These are phyloP conservation scores for Microcebus tavaratra DNA, from an alignment of 2,113 vertebrate species.

Conservation along the genomic window DNA sequence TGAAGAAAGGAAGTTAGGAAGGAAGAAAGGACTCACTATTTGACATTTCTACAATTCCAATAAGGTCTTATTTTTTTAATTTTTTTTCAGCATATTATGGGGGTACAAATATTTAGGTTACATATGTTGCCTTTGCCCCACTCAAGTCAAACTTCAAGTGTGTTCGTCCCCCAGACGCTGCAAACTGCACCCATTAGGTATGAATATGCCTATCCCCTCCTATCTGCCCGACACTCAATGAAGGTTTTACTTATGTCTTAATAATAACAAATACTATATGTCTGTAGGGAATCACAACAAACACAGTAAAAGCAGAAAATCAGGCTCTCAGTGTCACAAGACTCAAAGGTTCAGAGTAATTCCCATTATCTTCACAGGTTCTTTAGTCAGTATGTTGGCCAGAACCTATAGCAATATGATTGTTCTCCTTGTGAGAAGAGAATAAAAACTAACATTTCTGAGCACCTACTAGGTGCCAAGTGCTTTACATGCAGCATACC, in stretches of 20 bases:
- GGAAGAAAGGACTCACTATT: neutral
- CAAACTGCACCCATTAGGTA: no score
- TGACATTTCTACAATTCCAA: slow-evolving; percentile 32
- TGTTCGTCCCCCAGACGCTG: no score
- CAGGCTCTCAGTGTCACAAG: neutral
- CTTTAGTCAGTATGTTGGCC: neutral
- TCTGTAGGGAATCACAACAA: neutral
- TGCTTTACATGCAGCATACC: neutral
- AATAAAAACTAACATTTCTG: neutral
- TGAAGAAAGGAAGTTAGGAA: neutral
- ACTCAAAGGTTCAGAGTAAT: slow-evolving; percentile 10
- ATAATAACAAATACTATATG: neutral
- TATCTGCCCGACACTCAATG: no score
- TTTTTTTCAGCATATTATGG: no score
- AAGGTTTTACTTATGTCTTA: neutral
- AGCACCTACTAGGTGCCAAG: neutral
- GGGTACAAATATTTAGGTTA: no score
- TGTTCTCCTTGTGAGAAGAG: neutral
- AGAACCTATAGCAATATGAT: neutral
- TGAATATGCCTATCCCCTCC: no score
- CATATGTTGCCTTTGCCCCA: no score
- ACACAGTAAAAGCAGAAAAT: neutral
- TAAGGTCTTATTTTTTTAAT: neutral
- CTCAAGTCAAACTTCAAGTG: no score
- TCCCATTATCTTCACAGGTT: neutral